phyloP scores from a whole-genome alignment of 2,888 invertebrate species.

The Argyresthia albistria region DNA sequence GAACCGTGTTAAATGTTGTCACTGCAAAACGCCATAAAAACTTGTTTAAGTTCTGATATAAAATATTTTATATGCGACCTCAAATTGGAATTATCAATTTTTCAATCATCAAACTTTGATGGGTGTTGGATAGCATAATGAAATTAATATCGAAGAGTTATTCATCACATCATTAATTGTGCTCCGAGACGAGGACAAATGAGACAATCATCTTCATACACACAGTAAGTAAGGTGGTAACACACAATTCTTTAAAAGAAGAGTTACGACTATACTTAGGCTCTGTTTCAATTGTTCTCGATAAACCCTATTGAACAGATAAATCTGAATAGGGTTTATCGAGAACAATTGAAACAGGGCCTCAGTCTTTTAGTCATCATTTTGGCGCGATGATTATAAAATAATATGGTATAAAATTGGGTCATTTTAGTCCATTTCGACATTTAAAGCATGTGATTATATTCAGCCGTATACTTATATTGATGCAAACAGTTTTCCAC shows the following conservation, averaged over 20 bases:
- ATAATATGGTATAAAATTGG: too few relatives aligned
- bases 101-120: too few relatives aligned
- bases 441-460: too few relatives aligned
- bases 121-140: not conserved
- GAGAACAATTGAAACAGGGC: too few relatives aligned
- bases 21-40: not conserved
- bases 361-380: too few relatives aligned
- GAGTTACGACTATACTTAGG: constrained; percentile 20
- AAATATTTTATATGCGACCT: not conserved
- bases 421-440: too few relatives aligned
- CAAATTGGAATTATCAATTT: not conserved
- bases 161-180: constrained; percentile 2
- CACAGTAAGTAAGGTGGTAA: constrained; percentile 17
- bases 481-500: too few relatives aligned
- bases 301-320: too few relatives aligned
- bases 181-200: constrained; percentile 17
- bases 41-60: not conserved
- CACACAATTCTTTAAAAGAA: constrained; percentile 22
- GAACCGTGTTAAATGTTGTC: constrained; percentile 1
- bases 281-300: too few relatives aligned
- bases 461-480: too few relatives aligned
- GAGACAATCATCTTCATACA: constrained; percentile 23
- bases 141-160: not conserved
- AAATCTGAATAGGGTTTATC: too few relatives aligned
- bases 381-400: too few relatives aligned